A percentile compares a stretch with the other conserved stretches of the same genome.
phyloP scores from a whole-genome alignment of 2,797 vertebrate species.

The Galaxias olidus region DNA sequence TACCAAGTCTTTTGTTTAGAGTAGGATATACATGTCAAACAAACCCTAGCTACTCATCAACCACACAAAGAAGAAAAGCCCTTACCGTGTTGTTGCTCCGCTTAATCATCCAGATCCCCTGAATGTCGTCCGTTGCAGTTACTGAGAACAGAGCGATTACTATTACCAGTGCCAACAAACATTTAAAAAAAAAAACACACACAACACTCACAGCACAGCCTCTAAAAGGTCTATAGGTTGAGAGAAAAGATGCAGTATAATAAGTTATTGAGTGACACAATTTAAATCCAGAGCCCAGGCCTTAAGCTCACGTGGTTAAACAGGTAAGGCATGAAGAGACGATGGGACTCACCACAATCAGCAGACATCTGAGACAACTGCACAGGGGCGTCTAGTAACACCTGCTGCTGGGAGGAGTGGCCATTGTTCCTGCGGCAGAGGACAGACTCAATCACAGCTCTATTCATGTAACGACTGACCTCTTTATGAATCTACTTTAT shows the following conservation, averaged over 20 bases:
- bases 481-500: no score
- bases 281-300: no score
- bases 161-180: constrained; percentile 15
- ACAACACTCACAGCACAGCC: no score
- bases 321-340: no score
- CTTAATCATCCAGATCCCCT: constrained; percentile 86
- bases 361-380: constrained; percentile 86
- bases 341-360: constrained; percentile 74
- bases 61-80: background rate
- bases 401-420: constrained; percentile 64
- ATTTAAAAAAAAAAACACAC: background rate
- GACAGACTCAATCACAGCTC: background rate
- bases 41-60: background rate
- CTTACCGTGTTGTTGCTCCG: constrained; percentile 86
- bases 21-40: no score
- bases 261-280: no score
- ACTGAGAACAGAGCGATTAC: constrained; percentile 52
- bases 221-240: no score
- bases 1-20: no score
- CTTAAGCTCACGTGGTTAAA: no score
- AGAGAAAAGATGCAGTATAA: no score
- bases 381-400: constrained; percentile 89
- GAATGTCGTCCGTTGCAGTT: constrained; percentile 55
- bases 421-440: constrained; percentile 58
- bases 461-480: no score